Evolutionary conservation across 2,797 vertebrate species (phyloP).

Genomic region (Sebastes oblongus): DNA sequence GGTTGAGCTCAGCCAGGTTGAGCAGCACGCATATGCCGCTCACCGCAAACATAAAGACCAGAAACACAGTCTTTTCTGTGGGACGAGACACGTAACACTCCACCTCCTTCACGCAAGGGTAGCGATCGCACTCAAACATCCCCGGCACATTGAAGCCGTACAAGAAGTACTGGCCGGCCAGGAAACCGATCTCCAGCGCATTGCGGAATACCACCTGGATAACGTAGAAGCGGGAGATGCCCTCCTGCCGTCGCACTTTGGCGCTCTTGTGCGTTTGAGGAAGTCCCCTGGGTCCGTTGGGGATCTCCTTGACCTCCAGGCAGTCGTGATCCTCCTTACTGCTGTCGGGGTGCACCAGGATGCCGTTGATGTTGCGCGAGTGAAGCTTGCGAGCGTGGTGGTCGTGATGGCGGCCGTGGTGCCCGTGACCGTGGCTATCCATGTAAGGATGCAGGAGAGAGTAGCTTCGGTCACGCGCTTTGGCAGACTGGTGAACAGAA

Average conservation of each 20-base stretch:
- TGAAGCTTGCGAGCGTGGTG: conserved; percentile 77
- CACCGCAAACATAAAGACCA: conserved; percentile 94
- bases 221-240: conserved; percentile 91
- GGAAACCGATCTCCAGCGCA: conserved; percentile 88
- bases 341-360: conserved; percentile 80
- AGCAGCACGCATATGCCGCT: conserved; percentile 92
- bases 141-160: conserved; percentile 90
- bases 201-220: conserved; percentile 93
- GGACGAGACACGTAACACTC: conserved; percentile 93
- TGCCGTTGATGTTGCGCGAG: conserved; percentile 82
- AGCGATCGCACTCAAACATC: conserved; percentile 89
- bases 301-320: conserved; percentile 83
- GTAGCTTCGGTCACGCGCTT: conserved; percentile 84
- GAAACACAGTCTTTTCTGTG: conserved; percentile 91
- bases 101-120: conserved; percentile 91
- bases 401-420: conserved; percentile 77
- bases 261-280: conserved; percentile 81
- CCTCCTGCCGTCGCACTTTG: conserved; percentile 85
- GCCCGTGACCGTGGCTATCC: conserved; percentile 79
- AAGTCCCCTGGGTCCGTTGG: conserved; percentile 75
- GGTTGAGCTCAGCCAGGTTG: conserved; percentile 93
- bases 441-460: conserved; percentile 84
- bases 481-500: conserved; percentile 88
- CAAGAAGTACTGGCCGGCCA: conserved; percentile 91
- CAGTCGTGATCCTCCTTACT: conserved; percentile 85